Evolutionary conservation across 2,888 invertebrate species (phyloP).

Genomic region (Nineta flava): DNA sequence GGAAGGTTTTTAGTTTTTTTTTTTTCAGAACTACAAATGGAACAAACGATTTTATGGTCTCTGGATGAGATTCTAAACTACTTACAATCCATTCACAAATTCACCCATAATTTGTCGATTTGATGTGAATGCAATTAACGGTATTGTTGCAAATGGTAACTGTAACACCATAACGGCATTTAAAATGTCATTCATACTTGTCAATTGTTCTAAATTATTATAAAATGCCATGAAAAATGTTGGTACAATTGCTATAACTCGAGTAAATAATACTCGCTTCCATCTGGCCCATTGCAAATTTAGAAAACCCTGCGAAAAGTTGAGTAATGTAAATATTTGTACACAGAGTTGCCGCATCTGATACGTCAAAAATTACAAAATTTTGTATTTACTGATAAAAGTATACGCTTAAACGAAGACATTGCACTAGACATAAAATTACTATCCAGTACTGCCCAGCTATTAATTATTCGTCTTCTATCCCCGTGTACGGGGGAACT

Average conservation of each 20-base stretch:
- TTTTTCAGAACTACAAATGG: background rate
- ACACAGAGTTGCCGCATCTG: too few species aligned
- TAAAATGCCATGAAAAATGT: constrained; percentile 56
- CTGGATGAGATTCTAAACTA: constrained; percentile 11
- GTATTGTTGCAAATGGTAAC: constrained; percentile 74
- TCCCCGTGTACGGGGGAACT: too few species aligned
- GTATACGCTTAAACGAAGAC: too few species aligned
- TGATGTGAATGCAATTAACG: constrained; percentile 74
- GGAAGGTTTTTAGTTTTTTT: background rate
- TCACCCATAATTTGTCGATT: constrained; percentile 66
- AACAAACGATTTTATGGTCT: background rate
- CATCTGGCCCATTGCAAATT: constrained; percentile 74
- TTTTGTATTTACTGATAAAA: background rate
- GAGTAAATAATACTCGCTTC: constrained; percentile 72
- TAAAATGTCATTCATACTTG: constrained; percentile 67
- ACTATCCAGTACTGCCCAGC: too few species aligned
- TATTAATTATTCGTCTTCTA: too few species aligned
- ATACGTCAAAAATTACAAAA: background rate
- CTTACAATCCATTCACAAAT: constrained; percentile 65
- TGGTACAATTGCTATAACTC: constrained; percentile 63
- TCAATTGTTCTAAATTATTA: constrained; percentile 49
- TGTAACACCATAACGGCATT: constrained; percentile 80
- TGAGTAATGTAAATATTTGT: background rate
- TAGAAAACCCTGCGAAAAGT: constrained; percentile 46
- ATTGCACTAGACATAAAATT: too few species aligned